These are phyloP conservation scores for Hippopotamus amphibius DNA, from an alignment of 2,113 vertebrate genomes.

Conservation along the genomic window DNA sequence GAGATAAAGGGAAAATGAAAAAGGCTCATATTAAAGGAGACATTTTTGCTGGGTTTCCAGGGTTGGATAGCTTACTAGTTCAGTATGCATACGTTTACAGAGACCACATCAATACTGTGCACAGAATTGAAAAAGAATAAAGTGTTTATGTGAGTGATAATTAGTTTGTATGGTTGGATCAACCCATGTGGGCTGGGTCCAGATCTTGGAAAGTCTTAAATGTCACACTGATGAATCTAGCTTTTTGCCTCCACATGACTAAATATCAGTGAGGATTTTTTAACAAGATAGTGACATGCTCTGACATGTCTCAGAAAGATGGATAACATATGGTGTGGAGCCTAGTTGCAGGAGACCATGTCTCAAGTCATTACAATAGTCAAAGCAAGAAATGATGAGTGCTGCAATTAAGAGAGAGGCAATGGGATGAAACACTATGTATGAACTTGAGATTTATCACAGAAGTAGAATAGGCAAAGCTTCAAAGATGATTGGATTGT, in stretches of 20 bases:
- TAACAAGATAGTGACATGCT: not conserved
- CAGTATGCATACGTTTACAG: not conserved
- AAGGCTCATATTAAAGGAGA: not conserved
- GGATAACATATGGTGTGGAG: not conserved
- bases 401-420: not conserved
- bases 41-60: not conserved
- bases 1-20: not conserved
- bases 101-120: not conserved
- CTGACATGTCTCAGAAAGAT: conserved; percentile 6
- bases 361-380: not conserved
- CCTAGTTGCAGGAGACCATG: not conserved
- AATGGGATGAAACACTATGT: not conserved
- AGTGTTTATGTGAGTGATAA: not conserved
- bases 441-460: not conserved
- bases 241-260: not conserved
- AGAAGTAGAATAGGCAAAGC: not conserved
- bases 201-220: not conserved
- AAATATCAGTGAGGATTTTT: not conserved
- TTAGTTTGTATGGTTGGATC: not conserved
- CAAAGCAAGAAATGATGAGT: not conserved
- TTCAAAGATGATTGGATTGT: not conserved
- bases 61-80: not conserved
- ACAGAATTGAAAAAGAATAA: not conserved
- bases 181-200: not conserved
- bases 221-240: not conserved